These are phyloP conservation scores for Rhinoptilus africanus DNA, from an alignment of 2,113 vertebrate genomes.

Conservation along the genomic window DNA sequence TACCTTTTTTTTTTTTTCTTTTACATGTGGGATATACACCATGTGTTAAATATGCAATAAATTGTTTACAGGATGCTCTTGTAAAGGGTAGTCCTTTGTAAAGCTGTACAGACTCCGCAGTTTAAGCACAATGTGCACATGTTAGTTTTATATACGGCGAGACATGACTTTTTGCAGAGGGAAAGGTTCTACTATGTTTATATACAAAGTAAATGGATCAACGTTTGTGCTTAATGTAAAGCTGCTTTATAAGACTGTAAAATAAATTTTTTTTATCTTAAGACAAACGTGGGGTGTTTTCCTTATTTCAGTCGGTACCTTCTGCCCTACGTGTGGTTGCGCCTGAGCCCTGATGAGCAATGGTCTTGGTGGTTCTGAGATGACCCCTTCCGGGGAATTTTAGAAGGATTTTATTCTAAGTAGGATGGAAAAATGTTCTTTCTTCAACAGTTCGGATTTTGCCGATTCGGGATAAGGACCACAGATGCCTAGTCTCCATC, in stretches of 20 bases:
- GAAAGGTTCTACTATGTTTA: conserved; percentile 83
- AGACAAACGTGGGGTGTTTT: background rate
- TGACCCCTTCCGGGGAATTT: background rate
- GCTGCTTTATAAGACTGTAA: conserved; percentile 92
- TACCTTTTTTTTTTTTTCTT: background rate
- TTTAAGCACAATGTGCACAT: conserved; percentile 97
- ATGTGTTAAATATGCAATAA: conserved; percentile 98
- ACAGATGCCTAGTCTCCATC: too few relatives aligned
- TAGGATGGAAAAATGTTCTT: background rate
- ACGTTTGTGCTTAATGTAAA: conserved; percentile 89
- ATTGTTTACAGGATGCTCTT: conserved; percentile 87
- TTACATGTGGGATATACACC: conserved; percentile 73
- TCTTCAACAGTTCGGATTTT: fast-evolving
- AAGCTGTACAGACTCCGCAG: conserved; percentile 89
- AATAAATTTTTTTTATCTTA: conserved; percentile 86
- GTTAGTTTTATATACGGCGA: conserved; percentile 87
- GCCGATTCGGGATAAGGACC: background rate
- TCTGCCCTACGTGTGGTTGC: fast-evolving
- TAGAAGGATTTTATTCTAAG: background rate
- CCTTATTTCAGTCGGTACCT: fast-evolving
- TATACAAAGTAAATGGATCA: conserved; percentile 79
- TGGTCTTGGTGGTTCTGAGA: background rate
- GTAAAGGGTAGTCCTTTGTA: conserved; percentile 76
- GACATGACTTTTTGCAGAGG: conserved; percentile 78
- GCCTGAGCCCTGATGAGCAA: fast-evolving